Evolutionary conservation across 2,888 invertebrate species (phyloP).

Genomic region (Drosophila mayaguana): DNA sequence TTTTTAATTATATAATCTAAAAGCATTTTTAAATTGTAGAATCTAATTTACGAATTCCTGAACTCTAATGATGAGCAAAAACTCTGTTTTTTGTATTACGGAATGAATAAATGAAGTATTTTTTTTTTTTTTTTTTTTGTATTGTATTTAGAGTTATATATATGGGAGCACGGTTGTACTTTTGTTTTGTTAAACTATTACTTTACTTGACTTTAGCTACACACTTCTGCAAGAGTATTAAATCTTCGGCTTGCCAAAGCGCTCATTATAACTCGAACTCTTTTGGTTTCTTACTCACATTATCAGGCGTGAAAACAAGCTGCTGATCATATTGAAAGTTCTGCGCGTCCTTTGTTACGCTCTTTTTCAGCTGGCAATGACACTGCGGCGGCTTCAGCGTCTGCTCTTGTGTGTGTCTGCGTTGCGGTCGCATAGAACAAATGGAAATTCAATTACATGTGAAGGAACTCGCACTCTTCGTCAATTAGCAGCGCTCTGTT

Average conservation of each 20-base stretch:
- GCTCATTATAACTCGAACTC: neutral
- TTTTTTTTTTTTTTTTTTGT: too few relatives aligned
- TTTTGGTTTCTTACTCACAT: conserved; percentile 81
- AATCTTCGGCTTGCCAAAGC: conserved; percentile 25
- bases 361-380: neutral
- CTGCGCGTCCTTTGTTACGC: conserved; percentile 42
- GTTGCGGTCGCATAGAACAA: conserved; percentile 16
- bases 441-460: conserved; percentile 48
- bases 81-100: neutral
- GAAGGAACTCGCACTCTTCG: conserved; percentile 5
- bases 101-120: too few relatives aligned
- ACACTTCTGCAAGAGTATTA: conserved; percentile 36
- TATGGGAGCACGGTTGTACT: too few relatives aligned
- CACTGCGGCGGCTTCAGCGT: neutral
- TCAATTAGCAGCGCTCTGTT: conserved; percentile 27
- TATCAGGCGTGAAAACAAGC: conserved; percentile 83
- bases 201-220: too few relatives aligned
- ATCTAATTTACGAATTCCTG: too few relatives aligned
- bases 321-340: conserved; percentile 82
- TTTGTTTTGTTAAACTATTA: too few relatives aligned
- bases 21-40: too few relatives aligned
- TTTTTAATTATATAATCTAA: too few relatives aligned
- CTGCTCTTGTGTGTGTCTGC: neutral
- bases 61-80: too few relatives aligned
- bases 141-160: too few relatives aligned